These are phyloP conservation scores for Oxygymnocypris stewartii DNA, from an alignment of 2,113 vertebrate genomes.

Conservation along the genomic window DNA sequence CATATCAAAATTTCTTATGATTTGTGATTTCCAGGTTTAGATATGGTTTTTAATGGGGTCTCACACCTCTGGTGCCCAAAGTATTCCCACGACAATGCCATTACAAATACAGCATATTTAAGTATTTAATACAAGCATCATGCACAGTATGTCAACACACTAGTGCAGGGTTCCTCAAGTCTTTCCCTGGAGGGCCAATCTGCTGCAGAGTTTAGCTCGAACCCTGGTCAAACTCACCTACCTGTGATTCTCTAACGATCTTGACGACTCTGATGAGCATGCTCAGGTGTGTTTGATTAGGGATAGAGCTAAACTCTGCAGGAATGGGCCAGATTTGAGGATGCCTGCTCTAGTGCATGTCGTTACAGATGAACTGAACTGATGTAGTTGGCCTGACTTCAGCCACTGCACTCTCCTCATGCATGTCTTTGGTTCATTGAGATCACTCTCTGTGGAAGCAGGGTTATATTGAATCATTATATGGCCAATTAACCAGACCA, in stretches of 20 bases:
- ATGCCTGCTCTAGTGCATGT: neutral
- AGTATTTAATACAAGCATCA: neutral
- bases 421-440: neutral
- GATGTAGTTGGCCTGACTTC: neutral
- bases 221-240: too few relatives aligned
- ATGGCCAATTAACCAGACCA: conserved; percentile 65
- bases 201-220: too few relatives aligned
- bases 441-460: conserved; percentile 35
- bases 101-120: neutral
- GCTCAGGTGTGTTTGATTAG: too few relatives aligned
- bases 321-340: too few relatives aligned
- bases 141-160: neutral
- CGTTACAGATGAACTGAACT: neutral
- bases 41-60: neutral
- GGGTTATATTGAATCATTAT: conserved; percentile 62
- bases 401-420: neutral
- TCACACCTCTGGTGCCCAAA: neutral
- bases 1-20: neutral
- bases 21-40: neutral
- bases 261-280: too few relatives aligned
- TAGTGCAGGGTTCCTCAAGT: neutral
- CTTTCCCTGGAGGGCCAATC: too few relatives aligned
- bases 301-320: too few relatives aligned
- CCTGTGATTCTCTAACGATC: too few relatives aligned
- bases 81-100: neutral